These are phyloP conservation scores for Cettia cetti DNA, from an alignment of 2,113 vertebrate genomes.

Conservation along the genomic window DNA sequence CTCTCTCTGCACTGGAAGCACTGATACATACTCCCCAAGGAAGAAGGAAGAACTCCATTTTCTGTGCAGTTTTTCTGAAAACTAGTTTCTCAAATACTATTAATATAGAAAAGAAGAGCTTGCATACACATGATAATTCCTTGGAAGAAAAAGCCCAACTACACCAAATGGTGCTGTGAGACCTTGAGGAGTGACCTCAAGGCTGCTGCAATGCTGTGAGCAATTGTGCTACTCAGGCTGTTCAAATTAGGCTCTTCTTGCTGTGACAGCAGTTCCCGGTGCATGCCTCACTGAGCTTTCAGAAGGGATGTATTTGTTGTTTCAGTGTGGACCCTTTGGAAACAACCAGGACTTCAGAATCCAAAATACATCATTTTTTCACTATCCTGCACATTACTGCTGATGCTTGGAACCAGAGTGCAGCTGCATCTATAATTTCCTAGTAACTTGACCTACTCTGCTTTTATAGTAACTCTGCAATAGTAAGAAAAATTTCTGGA, in stretches of 20 bases:
- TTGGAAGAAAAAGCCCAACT: neutral
- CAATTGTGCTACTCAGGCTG: neutral
- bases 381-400: neutral
- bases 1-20: neutral
- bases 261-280: constrained; percentile 32
- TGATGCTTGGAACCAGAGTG: neutral
- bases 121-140: neutral
- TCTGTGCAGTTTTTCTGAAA: neutral
- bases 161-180: neutral
- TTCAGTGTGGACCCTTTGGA: neutral
- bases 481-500: neutral
- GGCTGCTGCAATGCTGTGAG: constrained; percentile 38
- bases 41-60: neutral
- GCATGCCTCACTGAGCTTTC: constrained; percentile 6
- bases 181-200: constrained; percentile 33
- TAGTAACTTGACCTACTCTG: neutral
- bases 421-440: neutral
- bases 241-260: constrained; percentile 20
- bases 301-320: neutral
- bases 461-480: neutral
- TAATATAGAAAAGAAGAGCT: neutral
- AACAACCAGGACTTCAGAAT: neutral
- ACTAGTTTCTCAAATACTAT: neutral
- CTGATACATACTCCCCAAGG: fast-evolving
- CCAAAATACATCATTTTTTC: neutral